Evolutionary conservation across 2,797 vertebrate genomes (phyloP).

Genomic region (Psittacula derbiana): DNA sequence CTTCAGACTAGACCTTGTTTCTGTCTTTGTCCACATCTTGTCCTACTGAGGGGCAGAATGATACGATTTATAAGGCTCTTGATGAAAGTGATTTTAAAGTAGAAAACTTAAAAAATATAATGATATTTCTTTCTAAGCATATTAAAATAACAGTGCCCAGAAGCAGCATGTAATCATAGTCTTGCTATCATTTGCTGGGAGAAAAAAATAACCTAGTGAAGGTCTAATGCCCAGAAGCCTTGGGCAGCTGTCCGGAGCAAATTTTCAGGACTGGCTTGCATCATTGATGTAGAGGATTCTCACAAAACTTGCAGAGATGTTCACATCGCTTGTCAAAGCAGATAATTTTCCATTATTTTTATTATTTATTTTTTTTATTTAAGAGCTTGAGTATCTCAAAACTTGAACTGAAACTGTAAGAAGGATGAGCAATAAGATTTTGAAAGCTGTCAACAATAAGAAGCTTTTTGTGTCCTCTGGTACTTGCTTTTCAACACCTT

Average conservation of each 20-base stretch:
- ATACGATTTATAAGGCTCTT: not conserved
- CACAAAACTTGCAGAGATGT: not conserved
- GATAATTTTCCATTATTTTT: not conserved
- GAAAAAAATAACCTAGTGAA: not conserved
- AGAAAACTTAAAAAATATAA: not conserved
- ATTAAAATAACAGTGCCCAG: not conserved
- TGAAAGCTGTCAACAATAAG: not conserved
- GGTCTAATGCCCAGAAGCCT: not conserved
- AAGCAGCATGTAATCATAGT: not conserved
- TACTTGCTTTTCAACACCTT: not conserved
- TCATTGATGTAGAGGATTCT: not conserved
- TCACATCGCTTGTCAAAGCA: not conserved
- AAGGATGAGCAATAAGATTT: not conserved
- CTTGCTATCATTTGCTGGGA: not conserved
- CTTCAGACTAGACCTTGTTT: not conserved
- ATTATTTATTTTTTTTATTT: not conserved
- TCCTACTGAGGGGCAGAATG: not conserved
- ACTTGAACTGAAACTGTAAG: not conserved
- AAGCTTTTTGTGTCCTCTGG: not conserved
- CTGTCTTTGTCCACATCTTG: not conserved
- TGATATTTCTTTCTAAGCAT: not conserved
- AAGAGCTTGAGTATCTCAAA: not conserved
- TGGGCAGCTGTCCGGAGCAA: not conserved
- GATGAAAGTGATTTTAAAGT: not conserved
- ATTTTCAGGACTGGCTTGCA: not conserved